Evolutionary conservation across 2,113 vertebrate species (phyloP), one percentile per base, ranked within the genome.

Genomic region (Rallus limicola): DNA sequence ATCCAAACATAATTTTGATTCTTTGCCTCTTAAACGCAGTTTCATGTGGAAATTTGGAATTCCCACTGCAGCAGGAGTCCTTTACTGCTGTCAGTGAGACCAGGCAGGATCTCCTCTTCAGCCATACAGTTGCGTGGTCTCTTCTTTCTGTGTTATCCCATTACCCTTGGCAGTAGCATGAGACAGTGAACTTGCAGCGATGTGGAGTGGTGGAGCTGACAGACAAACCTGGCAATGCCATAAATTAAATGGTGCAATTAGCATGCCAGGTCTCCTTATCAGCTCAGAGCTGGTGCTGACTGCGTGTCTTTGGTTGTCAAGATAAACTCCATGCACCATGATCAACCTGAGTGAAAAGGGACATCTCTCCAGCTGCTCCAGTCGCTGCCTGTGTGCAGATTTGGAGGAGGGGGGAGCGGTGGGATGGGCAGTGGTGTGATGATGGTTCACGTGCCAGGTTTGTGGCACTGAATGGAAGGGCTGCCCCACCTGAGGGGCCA

Each of bases 311-410:
- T 55, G 79, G 69, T 64, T 38, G 69, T 48, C 53, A 24, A 82
- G 93, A 52, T 69, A 46, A 93, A 91, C 62, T 91, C 86, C 46
- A 29, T 62, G 20, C 3, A 10, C 72, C 5, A 7, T 65, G 88
- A 82, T 74, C 69, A 18, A 36, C 24, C 38, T 7, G 40, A 69
- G 64, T 11, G 53, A 34, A 23, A 31, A 25, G 76, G 19, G 92
- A 53, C 82, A 55, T 19, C 60, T 38, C 46, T 90, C 85, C 93
- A 90, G 21, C 1, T 1, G 4, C 44, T 69, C 6, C 12, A 11
- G 36, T n/a, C 50, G 1, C 60, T 0, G 3, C 8, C 25, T 5
- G 38, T 23, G 1, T 7, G 13, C 3, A 36, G 20, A 38, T 21
- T 1, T 34, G 50, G 50, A 67, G 63, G 21, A 23, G 20, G 6